phyloP scores from a whole-genome alignment of 2,797 vertebrate species.

The Cheirogaleus major region DNA sequence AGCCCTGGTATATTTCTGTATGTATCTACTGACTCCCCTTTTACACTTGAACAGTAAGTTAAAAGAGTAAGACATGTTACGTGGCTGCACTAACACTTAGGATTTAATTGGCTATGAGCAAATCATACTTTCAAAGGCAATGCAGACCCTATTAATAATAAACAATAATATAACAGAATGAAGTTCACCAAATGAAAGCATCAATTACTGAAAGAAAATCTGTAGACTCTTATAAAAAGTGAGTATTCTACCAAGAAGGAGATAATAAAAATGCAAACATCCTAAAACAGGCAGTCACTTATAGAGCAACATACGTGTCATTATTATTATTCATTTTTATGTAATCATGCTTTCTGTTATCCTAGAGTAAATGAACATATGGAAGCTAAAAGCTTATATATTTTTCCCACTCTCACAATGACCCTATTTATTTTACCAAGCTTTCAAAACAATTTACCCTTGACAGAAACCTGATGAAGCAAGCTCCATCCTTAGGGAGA shows the following conservation, averaged over 20 bases:
- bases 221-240: not conserved
- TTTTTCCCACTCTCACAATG: not conserved
- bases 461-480: constrained; percentile 17
- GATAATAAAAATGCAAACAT: constrained; percentile 3
- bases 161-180: not conserved
- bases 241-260: not conserved
- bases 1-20: not conserved
- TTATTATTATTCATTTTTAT: not conserved
- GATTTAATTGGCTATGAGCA: not conserved
- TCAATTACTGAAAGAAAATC: constrained; percentile 15
- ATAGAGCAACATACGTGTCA: not conserved
- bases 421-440: constrained; percentile 43
- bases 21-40: not conserved
- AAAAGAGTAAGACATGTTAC: not conserved
- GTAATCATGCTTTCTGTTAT: not conserved
- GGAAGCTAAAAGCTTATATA: not conserved
- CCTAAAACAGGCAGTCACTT: not conserved
- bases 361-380: constrained; percentile 24
- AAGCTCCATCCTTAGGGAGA: not conserved
- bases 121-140: not conserved
- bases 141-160: not conserved
- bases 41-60: not conserved
- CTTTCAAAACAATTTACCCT: constrained; percentile 48
- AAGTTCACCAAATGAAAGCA: not conserved
- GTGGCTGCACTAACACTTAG: not conserved